These are phyloP conservation scores for Champsocephalus esox DNA, from an alignment of 2,797 vertebrate genomes.

Conservation along the genomic window DNA sequence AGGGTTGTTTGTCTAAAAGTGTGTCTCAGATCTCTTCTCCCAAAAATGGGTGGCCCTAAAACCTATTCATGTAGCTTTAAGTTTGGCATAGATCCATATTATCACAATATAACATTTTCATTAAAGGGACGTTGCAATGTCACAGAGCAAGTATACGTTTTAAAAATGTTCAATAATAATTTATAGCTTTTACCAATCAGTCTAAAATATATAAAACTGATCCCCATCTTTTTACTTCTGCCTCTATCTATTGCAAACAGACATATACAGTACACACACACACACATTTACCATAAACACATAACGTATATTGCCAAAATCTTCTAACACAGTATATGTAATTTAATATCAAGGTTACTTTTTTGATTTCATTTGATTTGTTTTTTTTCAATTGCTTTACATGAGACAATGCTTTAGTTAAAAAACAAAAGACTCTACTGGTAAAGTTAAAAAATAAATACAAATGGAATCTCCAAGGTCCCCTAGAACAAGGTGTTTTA, in stretches of 20 bases:
- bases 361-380: no score
- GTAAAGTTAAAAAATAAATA: no score
- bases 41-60: neutral
- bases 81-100: neutral
- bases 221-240: neutral
- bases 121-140: neutral
- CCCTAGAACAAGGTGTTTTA: no score
- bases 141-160: neutral
- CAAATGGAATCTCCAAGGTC: no score
- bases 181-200: neutral
- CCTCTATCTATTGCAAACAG: neutral
- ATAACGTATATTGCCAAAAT: no score
- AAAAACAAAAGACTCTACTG: no score
- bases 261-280: neutral
- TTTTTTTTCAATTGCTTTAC: no score
- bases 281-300: neutral
- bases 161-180: neutral
- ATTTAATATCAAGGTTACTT: no score
- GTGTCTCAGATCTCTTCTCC: conserved; percentile 1
- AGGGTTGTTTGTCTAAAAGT: neutral
- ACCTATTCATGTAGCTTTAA: conserved; percentile 5
- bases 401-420: no score
- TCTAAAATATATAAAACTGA: neutral
- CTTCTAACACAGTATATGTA: no score
- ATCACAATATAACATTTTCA: neutral